A percentile compares a stretch with the other conserved stretches of the same genome.
These are phyloP conservation scores for Papilio elwesi DNA, from an alignment of 2,888 invertebrate species.

Conservation along the genomic window DNA sequence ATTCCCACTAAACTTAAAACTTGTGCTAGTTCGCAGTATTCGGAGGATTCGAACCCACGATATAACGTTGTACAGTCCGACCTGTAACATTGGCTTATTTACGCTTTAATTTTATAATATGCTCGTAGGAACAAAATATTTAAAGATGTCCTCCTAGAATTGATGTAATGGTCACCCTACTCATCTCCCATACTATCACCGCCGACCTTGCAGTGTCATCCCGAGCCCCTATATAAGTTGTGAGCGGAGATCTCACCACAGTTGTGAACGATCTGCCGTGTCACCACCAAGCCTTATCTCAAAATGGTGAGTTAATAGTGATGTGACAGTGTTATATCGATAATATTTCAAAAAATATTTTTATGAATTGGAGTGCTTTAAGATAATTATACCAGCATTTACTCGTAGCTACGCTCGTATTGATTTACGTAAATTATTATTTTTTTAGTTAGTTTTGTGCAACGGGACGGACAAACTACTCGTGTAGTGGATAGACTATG, in stretches of 20 bases:
- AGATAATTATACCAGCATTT: neutral
- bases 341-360: neutral
- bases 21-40: too few species aligned
- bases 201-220: conserved; percentile 2
- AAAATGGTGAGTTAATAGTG: conserved; percentile 11
- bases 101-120: too few species aligned
- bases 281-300: neutral
- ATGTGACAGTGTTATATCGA: neutral
- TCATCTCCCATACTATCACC: conserved; percentile 11
- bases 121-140: too few species aligned
- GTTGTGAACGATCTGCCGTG: neutral
- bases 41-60: too few species aligned
- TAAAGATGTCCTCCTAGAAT: neutral
- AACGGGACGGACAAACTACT: too few species aligned
- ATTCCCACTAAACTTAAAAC: too few species aligned
- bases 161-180: neutral
- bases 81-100: too few species aligned
- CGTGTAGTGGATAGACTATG: too few species aligned
- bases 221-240: conserved; percentile 1
- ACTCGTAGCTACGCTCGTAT: too few species aligned
- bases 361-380: neutral
- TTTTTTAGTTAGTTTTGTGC: too few species aligned
- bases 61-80: too few species aligned
- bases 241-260: neutral
- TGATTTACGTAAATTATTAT: too few species aligned